Conservation (phyloP, 2,888 invertebrate genomes). For the Tetramorium bicarinatum region DNA sequence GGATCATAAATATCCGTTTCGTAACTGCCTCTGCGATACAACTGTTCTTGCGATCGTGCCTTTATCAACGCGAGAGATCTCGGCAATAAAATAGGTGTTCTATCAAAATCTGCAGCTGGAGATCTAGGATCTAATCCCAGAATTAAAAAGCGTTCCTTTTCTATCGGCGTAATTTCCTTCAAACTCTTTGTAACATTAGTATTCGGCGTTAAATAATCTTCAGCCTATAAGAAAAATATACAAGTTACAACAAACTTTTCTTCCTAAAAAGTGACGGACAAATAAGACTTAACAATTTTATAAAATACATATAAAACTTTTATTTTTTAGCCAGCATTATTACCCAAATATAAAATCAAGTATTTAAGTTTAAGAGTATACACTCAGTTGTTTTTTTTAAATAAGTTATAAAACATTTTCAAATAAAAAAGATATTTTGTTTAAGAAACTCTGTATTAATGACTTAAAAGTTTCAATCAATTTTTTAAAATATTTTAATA, state of each 20-base stretch:
- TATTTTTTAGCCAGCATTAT: neutral
- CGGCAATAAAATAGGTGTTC: constrained; percentile 81
- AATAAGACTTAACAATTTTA: neutral
- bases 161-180: constrained; percentile 55
- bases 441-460: neutral
- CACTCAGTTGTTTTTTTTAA: neutral
- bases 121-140: constrained; percentile 81
- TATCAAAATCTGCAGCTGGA: constrained; percentile 81
- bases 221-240: constrained; percentile 49
- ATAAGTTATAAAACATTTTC: neutral
- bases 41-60: constrained; percentile 64
- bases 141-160: constrained; percentile 60
- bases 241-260: neutral
- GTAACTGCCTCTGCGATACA: constrained; percentile 59
- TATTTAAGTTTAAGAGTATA: neutral
- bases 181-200: constrained; percentile 1
- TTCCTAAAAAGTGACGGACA: neutral
- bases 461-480: neutral
- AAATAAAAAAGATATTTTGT: neutral
- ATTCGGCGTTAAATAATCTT: constrained; percentile 59
- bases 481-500: neutral
- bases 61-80: constrained; percentile 68
- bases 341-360: neutral
- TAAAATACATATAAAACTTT: neutral
- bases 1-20: constrained; percentile 59